Base-by-base conservation (phyloP, 2,113 vertebrate genomes). In the Oncorhynchus keta region DNA sequence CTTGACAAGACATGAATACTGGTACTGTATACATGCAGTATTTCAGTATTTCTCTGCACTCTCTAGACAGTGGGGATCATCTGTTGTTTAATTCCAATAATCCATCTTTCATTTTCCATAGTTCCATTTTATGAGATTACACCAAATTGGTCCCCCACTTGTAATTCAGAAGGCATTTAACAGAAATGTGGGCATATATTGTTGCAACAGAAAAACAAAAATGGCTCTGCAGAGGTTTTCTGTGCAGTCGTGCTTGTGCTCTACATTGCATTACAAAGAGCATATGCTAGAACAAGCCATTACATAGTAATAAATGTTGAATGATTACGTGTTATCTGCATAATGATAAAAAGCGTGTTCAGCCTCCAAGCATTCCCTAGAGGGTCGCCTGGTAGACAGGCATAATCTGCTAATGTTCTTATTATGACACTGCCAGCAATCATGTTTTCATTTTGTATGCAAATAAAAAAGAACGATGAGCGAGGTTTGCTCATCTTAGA, bases 291-390 rank as follows among this genome's bases (percentile, higher is more conserved):
- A 75, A 35, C 26, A 59, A 66, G 59, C 18, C 59, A 62, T 79
- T 79, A 77, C 81, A 71, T 80, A 83, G 83, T 81, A 87, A 79
- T 78, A 80, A 51, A 78, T 75, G 75, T 57, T 48, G 77, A 55
- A 18, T 30, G 75, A 83, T 73, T 87, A 83, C 79, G 72, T 71
- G 84, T 82, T 86, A 85, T 85, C 73, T 81, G 75, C 20, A 55
- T 70, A 80, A 77, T 76, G 79, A 86, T 81, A 83, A 76, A 83
- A 78, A 62, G 76, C 72, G 72, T 87, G 59, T 62, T 62, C 65
- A 67, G 65, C 24, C 73, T 83, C 67, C 76, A 69, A 75, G 59
- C 75, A 24, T 67, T 67, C 65, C 24, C 65, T n/a, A 5, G 9
- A 26, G 65, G 13, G 65, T 32, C 4, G 11, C 26, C 65, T 24